Base-by-base conservation (phyloP, 2,888 invertebrate genomes). In the Parapristionchus giblindavisi region DNA sequence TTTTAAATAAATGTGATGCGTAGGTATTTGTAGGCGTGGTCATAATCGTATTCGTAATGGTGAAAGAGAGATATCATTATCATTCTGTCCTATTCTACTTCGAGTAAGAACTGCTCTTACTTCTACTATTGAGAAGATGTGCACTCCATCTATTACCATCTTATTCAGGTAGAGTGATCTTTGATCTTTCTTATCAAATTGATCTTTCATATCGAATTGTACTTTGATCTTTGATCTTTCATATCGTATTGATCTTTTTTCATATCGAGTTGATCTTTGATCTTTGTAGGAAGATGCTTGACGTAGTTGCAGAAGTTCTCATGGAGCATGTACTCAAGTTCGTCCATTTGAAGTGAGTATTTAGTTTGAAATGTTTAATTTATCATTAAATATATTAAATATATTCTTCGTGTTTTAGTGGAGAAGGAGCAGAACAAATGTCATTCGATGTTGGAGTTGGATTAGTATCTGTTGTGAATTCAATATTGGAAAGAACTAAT, bases 351-450 rank as follows among this genome's bases (percentile, higher is more conserved):
- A 68, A 52, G 68, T 68, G 0, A 5, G 68, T 34, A n/a, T 34
- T 54, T 6, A 6, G 8, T n/a, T n/a, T 6, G 14, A 6, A 54
- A 40, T 65, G 38, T 38, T 63, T 40, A 58, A 27, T 5, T 58
- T 21, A 24, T n/a, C 8, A 58, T 58, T 14, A 29, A 58, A 8
- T 17, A 52, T 21, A 52, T 17, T 52, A 52, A 52, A 8, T n/a
- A 52, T 52, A 6, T 14, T 58, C 4, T 4, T 8, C 58, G 27
- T 6, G 32, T 58, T 58, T 2, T n/a, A 73, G 73, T 61, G n/a
- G 34, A 11, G 73, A 73, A 27, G 73, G 73, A 14, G 73, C 73
- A 24, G 60, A 58, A 21, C 73, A 73, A 61, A 73, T 73, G 73
- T 52, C 38, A 34, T 73, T 61, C 51, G 73, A 73, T 27, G 48